phyloP scores from a whole-genome alignment of 1,140 invertebrate genomes.

The Bombus superbus region DNA sequence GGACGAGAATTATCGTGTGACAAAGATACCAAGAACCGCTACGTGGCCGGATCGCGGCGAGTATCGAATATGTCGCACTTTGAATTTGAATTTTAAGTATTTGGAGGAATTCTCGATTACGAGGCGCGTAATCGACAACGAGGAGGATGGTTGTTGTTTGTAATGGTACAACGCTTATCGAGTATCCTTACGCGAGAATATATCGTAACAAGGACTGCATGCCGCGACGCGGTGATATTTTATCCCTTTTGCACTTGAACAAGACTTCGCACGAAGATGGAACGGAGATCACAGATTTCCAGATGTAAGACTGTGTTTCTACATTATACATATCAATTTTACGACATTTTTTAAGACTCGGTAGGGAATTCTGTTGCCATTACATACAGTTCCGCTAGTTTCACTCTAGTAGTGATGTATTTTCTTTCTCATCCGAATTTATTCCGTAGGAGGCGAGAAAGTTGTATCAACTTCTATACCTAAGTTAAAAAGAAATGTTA shows the following conservation, averaged over 20 bases:
- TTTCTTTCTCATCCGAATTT: too few relatives aligned
- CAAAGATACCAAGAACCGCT: constrained; percentile 28
- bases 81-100: neutral
- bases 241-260: constrained; percentile 1
- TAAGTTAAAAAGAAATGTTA: too few relatives aligned
- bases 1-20: constrained; percentile 38
- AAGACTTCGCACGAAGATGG: too few relatives aligned
- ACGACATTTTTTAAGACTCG: neutral
- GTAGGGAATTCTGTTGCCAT: too few relatives aligned
- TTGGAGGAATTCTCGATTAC: neutral
- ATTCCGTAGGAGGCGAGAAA: too few relatives aligned
- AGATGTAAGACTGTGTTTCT: neutral
- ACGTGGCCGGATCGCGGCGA: constrained; percentile 65
- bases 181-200: neutral
- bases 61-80: constrained; percentile 46
- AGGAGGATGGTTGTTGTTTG: constrained; percentile 11
- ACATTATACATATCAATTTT: constrained; percentile 18
- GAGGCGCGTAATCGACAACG: neutral
- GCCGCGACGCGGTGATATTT: neutral
- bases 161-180: constrained; percentile 9
- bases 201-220: neutral
- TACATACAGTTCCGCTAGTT: too few relatives aligned
- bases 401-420: too few relatives aligned
- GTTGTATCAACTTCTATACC: too few relatives aligned
- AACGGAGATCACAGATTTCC: neutral